phyloP scores from a whole-genome alignment of 2,113 vertebrate species.

The Helogale parvula region DNA sequence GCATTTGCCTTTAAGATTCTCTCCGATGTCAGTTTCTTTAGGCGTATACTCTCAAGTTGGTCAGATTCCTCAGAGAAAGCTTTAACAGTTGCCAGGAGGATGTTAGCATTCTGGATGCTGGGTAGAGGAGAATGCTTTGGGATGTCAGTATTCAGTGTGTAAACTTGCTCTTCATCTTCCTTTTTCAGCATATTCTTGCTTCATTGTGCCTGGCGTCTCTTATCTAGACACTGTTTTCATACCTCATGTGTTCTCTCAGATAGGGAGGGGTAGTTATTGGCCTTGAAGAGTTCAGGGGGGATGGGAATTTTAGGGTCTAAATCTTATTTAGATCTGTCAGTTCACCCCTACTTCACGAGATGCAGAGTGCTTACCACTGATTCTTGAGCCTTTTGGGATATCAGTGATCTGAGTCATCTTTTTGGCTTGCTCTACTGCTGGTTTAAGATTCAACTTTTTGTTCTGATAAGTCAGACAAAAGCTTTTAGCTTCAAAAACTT shows the following conservation, averaged over 20 bases:
- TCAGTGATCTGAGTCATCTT: background rate
- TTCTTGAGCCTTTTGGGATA: background rate
- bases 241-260: background rate
- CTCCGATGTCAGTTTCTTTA: background rate
- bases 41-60: background rate
- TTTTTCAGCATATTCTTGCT: background rate
- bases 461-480: constrained; percentile 10
- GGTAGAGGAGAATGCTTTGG: background rate
- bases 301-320: background rate
- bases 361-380: background rate
- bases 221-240: background rate
- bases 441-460: background rate
- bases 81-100: background rate
- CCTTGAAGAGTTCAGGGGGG: background rate
- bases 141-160: background rate
- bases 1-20: background rate
- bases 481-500: background rate
- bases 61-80: background rate
- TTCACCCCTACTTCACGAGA: background rate
- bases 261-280: background rate
- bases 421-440: background rate
- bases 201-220: background rate
- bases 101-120: background rate
- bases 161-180: background rate
- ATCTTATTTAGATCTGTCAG: background rate